phyloP scores from a whole-genome alignment of 1,140 invertebrate species.

The Zaprionus kolodkinae region DNA sequence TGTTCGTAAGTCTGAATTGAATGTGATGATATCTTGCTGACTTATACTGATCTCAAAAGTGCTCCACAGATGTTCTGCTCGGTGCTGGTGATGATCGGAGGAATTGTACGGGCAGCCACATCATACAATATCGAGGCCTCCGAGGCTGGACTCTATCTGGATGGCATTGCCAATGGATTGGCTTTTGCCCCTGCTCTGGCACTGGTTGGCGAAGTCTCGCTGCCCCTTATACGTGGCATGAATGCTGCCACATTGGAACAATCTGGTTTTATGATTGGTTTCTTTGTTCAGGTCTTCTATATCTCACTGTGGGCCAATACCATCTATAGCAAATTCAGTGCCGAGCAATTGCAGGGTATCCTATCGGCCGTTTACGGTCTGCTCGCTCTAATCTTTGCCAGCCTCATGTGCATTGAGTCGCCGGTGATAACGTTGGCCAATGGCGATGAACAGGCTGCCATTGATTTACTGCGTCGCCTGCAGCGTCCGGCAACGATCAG shows the following conservation, averaged over 20 bases:
- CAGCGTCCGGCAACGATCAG: constrained; percentile 49
- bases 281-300: constrained; percentile 54
- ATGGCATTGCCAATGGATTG: constrained; percentile 65
- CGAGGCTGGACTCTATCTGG: constrained; percentile 51
- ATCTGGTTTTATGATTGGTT: constrained; percentile 18
- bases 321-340: constrained; percentile 5
- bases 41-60: background rate
- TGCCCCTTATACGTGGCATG: constrained; percentile 42
- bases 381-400: constrained; percentile 28
- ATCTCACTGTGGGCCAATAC: constrained; percentile 12
- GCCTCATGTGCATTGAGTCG: constrained; percentile 51
- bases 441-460: constrained; percentile 52
- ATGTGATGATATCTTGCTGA: background rate
- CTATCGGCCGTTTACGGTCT: constrained; percentile 46
- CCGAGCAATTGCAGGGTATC: constrained; percentile 56
- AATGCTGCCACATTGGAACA: constrained; percentile 40
- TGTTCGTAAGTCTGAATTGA: constrained; percentile 47
- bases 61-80: constrained; percentile 36
- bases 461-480: constrained; percentile 58
- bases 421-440: constrained; percentile 58
- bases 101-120: constrained; percentile 39
- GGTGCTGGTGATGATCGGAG: constrained; percentile 45
- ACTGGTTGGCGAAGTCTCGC: constrained; percentile 50
- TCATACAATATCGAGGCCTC: constrained; percentile 1
- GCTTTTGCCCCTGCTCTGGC: constrained; percentile 60